Conservation (phyloP, 2,888 invertebrate species). For the Gibbula magus region DNA sequence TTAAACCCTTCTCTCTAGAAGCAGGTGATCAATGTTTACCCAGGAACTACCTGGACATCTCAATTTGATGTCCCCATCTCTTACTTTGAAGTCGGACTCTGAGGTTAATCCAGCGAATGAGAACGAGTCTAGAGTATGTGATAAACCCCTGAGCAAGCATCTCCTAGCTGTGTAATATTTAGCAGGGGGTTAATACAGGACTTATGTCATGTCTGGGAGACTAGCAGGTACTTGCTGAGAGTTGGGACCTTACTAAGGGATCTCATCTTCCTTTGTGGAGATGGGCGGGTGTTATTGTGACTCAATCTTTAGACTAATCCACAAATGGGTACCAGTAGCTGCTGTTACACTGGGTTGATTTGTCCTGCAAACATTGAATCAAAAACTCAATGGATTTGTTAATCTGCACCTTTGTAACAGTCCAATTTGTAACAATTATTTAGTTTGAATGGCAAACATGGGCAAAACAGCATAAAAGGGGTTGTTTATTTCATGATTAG, state of each 20-base stretch:
- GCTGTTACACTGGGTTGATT: too few species aligned
- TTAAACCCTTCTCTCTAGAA: neutral
- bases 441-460: too few species aligned
- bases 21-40: neutral
- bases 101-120: neutral
- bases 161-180: constrained; percentile 10
- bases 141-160: neutral
- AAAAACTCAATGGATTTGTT: too few species aligned
- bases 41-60: neutral
- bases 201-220: neutral
- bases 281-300: neutral
- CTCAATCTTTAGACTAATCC: neutral
- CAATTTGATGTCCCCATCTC: neutral
- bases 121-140: neutral
- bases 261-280: neutral
- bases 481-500: too few species aligned
- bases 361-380: too few species aligned
- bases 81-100: neutral
- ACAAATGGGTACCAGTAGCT: too few species aligned
- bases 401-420: too few species aligned
- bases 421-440: too few species aligned
- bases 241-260: neutral
- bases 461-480: too few species aligned
- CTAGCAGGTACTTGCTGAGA: neutral
- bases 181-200: neutral